These are phyloP conservation scores for Virgularia gustaviana DNA, from an alignment of 92 coral and sea anemone genomes.

Conservation along the genomic window DNA sequence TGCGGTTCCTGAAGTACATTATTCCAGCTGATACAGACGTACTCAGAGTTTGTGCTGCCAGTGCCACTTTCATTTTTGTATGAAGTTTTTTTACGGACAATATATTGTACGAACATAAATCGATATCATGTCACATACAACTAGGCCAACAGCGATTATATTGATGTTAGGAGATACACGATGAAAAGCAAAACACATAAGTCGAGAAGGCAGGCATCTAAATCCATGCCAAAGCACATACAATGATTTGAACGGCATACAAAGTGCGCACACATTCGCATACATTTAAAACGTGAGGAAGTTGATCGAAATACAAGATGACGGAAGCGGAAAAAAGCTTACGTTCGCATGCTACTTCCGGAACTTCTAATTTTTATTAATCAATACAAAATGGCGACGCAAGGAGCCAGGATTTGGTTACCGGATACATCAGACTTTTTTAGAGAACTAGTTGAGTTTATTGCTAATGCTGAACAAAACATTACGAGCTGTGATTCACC, in stretches of 20 bases:
- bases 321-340: background rate
- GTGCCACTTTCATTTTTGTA: too few species aligned
- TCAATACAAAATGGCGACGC: background rate
- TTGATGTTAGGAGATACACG: constrained; percentile 3
- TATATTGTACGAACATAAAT: background rate
- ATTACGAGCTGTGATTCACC: constrained; percentile 4
- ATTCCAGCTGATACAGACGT: too few species aligned
- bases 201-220: background rate
- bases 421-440: constrained; percentile 32
- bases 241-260: too few species aligned
- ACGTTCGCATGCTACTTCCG: too few species aligned
- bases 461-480: constrained; percentile 1
- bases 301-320: constrained; percentile 12
- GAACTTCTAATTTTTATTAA: background rate
- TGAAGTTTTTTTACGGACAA: background rate
- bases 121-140: background rate
- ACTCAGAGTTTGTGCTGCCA: too few species aligned
- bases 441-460: background rate
- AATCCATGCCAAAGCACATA: background rate
- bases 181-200: constrained; percentile 6
- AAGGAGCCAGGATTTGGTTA: constrained; percentile 13
- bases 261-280: background rate
- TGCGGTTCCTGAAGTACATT: too few species aligned
- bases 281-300: constrained; percentile 30
- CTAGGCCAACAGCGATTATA: background rate